phyloP scores from a whole-genome alignment of 2,797 vertebrate genomes.

The Muscicapa comitata region DNA sequence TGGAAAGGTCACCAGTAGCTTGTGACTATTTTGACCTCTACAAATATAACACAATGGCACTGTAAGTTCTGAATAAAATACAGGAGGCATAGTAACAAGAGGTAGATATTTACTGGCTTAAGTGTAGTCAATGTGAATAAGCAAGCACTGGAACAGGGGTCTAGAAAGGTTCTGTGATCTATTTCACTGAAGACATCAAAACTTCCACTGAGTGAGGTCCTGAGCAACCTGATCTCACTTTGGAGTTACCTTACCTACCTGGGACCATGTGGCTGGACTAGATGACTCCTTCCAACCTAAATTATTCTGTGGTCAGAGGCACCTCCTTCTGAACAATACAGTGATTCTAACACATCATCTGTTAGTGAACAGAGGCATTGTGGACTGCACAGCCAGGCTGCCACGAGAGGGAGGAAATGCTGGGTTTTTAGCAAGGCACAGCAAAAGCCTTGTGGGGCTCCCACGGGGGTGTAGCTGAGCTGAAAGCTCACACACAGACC shows the following conservation, averaged over 20 bases:
- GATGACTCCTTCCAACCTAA: neutral
- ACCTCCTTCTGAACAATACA: neutral
- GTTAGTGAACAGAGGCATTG: rapidly evolving
- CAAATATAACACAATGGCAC: neutral
- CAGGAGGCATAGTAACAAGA: neutral
- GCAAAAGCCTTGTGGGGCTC: neutral
- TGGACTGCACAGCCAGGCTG: neutral
- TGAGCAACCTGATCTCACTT: neutral
- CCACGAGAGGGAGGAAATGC: constrained; percentile 31
- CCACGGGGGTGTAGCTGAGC: neutral
- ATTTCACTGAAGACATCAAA: neutral
- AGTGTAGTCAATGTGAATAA: neutral
- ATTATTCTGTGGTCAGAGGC: neutral
- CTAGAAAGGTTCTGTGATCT: neutral
- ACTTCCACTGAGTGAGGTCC: neutral
- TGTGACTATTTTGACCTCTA: neutral
- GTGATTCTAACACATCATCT: rapidly evolving
- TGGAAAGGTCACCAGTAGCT: neutral
- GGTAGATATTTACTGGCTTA: neutral
- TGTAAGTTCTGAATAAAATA: neutral
- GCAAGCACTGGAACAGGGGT: neutral
- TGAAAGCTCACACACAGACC: neutral
- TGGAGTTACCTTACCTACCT: neutral
- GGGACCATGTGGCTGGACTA: neutral
- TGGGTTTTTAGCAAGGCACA: rapidly evolving